Evolutionary conservation across 2,888 invertebrate genomes (phyloP), one percentile per base, ranked within the genome.

Genomic region (Drosophila kokeensis): DNA sequence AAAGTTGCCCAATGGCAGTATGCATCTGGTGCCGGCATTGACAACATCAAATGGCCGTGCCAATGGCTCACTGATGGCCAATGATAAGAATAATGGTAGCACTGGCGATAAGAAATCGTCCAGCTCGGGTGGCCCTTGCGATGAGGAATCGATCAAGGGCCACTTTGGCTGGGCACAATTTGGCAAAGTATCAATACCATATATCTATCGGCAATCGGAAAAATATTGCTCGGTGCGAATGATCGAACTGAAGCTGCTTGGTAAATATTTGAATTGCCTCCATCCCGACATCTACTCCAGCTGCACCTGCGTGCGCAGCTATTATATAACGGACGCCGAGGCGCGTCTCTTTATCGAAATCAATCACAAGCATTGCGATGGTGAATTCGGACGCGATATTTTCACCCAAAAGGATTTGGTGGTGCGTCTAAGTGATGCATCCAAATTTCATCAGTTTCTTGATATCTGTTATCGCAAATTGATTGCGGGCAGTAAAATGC

Each of bases 161-260:
- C 95, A 97, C 89, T 99, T 98, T 93, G 98, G 98, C 61, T 99
- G 98, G 98, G 96, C 96, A 71, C 96, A 96, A 85, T 95, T 98
- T 58, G 98, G 97, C 73, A 96, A 96, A 90, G 95, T 95, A 83
- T 96, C 96, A 93, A 97, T 99, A 91, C 99, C 99, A 1, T 98
- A 97, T 92, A 97, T 99, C 79, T 96, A 96, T 91, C 95, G 99
- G 27, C 95, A 96, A 60, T 95, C 95, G 24, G 97, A 97, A 92
- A 96, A 96, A 92, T 98, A 97, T 92, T 97, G 98, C 91, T 97
- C 98, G n/a, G 98, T 99, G 60, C 95, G 98, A 64, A 98, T 99
- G 95, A 97, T 98, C 30, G 99, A 99, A 93, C 95, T 96, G 90
- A 98, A 98, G 93, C 94, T 98, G 54, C 94, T 98, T 30, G 97